Base-by-base conservation (phyloP, 2,113 vertebrate genomes). In the Elgaria multicarinata region DNA sequence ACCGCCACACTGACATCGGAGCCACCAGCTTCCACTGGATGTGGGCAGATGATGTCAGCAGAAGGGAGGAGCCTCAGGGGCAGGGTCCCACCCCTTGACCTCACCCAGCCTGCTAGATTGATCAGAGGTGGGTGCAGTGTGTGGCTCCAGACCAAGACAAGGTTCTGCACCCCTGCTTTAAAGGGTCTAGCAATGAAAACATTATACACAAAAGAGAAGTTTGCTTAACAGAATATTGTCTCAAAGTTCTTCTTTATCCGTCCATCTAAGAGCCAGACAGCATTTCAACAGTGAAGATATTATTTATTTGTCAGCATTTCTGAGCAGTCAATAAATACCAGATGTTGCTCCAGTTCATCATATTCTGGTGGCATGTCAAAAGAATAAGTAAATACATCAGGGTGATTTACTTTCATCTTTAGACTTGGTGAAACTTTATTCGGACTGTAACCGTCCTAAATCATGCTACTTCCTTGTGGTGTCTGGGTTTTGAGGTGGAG, bases 341-440 rank as follows among this genome's bases (percentile, higher is more conserved):
- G 55, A 12, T 66, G 62, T 78, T 87, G 18, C 62, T 87, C 42
- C 58, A 67, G 74, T 66, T 77, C n/a, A 87, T 77, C 31, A 20
- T 72, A 72, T 69, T 84, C 66, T n/a, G 33, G 50, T 74, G 26
- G 13, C 20, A 66, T 36, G 58, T 64, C 18, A 46, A 46, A 87
- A 66, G 26, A 62, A 82, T 64, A 42, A 64, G 42, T 64, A 44
- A 76, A 86, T 62, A 86, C 62, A 50, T 42, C 22, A n/a, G 18
- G 20, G 46, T 28, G 18, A 46, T 64, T 76, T 77, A 46, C 58
- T 87, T 87, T 87, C 28, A 46, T 87, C 31, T 87, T 87, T 77
- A 44, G 44, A 62, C 42, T 86, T n/a, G 74, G 33, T n/a, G 12
- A 66, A 64, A 13, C 31, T 64, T 50, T 20, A 6, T 80, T 55